Evolutionary conservation across 2,888 invertebrate genomes (phyloP), one percentile per base, ranked within the genome.

Genomic region (Drosophila borborema): DNA sequence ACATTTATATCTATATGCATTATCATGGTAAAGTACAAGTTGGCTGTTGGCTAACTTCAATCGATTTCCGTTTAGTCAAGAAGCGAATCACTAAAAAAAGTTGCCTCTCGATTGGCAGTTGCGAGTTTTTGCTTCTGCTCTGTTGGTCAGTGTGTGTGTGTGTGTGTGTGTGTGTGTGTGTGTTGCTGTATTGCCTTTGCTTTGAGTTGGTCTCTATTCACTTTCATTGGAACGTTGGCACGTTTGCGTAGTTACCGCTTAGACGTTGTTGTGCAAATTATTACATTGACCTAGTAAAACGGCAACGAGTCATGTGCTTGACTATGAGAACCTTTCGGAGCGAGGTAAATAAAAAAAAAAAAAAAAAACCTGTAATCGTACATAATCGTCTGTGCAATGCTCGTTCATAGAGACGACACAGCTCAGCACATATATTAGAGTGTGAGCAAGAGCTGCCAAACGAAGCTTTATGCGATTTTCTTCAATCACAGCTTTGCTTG

Each of bases 21-120:
- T 38, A 43, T 16, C 28, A n/a, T 36, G 41, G 16, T 46, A 41
- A 41, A 74, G 63, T 74, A 71, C 65, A 74, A 51, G 73, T 70
- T 12, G 49, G 65, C 76, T 66, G 77, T 70, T 70, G 46, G 55
- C 53, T 53, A 51, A 78, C 69, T 88, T 66, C 72, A 71, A 85
- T 85, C 83, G 89, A 85, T 85, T 88, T 83, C 83, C 83, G 86
- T 80, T 85, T 88, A 80, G 86, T 76, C 82, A 85, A 76, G 86
- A 60, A 84, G 55, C 65, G 70, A 71, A 65, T 56, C 71, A 84
- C 82, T 77, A 77, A 77, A 73, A 73, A 70, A 85, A 71, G 58
- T 83, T 85, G 56, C 68, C 58, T 71, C 59, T 72, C 72, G 64
- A 82, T 75, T 80, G 81, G 58, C 79, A 72, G 60, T 64, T 79